phyloP scores from a whole-genome alignment of 1,140 invertebrate genomes.

The Hermetia illucens region DNA sequence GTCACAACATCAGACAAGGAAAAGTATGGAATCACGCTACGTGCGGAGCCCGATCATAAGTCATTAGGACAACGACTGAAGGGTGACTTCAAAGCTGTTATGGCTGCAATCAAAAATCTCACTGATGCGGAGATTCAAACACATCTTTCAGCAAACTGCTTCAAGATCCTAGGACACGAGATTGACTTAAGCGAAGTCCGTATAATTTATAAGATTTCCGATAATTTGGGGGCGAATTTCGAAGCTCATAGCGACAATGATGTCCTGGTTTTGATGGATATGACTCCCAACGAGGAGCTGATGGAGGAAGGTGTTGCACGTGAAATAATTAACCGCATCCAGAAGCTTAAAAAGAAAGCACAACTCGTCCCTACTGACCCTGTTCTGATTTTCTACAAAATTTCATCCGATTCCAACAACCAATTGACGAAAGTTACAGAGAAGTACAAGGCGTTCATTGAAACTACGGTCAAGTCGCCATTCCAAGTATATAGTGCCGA shows the following conservation, averaged over 20 bases:
- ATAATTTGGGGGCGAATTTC: conserved; percentile 44
- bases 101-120: conserved; percentile 65
- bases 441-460: conserved; percentile 60
- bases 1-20: conserved; percentile 82
- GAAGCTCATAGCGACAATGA: conserved; percentile 84
- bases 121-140: conserved; percentile 67
- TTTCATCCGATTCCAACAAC: conserved; percentile 40
- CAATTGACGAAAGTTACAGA: conserved; percentile 53
- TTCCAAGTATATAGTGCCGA: conserved; percentile 34
- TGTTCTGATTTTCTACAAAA: conserved; percentile 69
- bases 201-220: conserved; percentile 63
- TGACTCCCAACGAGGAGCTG: conserved; percentile 75
- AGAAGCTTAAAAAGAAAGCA: conserved; percentile 94
- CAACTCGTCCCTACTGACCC: conserved; percentile 84
- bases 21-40: conserved; percentile 83
- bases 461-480: conserved; percentile 66
- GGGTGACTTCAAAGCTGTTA: conserved; percentile 78
- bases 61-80: conserved; percentile 75
- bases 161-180: conserved; percentile 58
- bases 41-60: conserved; percentile 86
- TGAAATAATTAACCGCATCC: conserved; percentile 92
- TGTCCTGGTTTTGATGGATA: conserved; percentile 63
- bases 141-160: conserved; percentile 55
- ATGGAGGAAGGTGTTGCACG: conserved; percentile 82
- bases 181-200: conserved; percentile 70